Evolutionary conservation across 2,113 vertebrate species (phyloP).

Genomic region (Phalacrocorax aristotelis): DNA sequence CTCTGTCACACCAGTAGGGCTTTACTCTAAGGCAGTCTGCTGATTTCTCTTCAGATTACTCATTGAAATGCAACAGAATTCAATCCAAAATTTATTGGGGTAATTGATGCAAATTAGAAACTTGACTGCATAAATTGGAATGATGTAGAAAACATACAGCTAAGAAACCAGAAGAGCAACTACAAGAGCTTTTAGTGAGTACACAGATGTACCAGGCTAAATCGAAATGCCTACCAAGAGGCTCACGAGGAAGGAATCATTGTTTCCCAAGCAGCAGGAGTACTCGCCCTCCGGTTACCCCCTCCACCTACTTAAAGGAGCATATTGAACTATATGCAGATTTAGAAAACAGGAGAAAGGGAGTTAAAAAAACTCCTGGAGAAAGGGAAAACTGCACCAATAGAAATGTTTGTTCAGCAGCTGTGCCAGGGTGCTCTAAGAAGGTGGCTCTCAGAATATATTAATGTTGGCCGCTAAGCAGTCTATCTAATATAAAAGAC

Average conservation of each 20-base stretch:
- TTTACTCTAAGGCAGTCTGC: background rate
- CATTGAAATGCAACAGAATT: background rate
- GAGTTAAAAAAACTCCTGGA: background rate
- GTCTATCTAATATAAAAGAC: background rate
- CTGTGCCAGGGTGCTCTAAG: background rate
- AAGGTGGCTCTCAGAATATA: background rate
- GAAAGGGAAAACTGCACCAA: background rate
- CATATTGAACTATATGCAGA: background rate
- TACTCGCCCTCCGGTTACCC: background rate
- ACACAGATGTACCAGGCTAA: background rate
- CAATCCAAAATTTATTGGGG: background rate
- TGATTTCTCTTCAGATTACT: background rate
- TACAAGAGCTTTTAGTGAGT: background rate
- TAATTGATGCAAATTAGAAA: conserved; percentile 18
- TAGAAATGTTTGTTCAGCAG: background rate
- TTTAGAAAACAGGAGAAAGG: background rate
- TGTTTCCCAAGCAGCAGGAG: background rate
- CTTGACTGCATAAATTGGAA: background rate
- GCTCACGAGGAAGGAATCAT: background rate
- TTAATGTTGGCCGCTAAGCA: background rate
- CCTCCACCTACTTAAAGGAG: background rate
- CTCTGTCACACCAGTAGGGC: background rate
- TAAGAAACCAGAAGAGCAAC: background rate
- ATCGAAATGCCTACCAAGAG: background rate
- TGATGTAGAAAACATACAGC: background rate